These are phyloP conservation scores for Euleptes europaea DNA, from an alignment of 2,113 vertebrate genomes.

Conservation along the genomic window DNA sequence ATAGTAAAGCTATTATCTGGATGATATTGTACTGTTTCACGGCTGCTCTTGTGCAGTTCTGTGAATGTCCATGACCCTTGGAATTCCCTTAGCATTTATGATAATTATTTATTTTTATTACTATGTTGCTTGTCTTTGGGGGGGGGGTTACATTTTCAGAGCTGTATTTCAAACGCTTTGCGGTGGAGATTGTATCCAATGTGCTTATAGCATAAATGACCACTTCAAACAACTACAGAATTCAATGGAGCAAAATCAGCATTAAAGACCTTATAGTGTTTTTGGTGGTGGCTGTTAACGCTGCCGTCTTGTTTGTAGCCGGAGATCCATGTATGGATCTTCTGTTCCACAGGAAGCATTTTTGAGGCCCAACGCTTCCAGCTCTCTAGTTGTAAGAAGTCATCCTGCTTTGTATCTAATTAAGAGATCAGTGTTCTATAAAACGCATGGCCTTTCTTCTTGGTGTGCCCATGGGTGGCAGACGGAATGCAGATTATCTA, in stretches of 20 bases:
- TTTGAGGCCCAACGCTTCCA: background rate
- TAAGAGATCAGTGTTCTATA: conserved; percentile 20
- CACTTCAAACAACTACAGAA: background rate
- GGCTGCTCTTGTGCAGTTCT: background rate
- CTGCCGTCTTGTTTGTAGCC: background rate
- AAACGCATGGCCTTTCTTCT: conserved; percentile 2
- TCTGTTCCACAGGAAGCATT: background rate
- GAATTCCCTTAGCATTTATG: background rate
- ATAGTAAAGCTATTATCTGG: background rate
- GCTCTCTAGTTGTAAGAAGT: background rate
- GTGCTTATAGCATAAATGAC: background rate
- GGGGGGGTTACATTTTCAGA: no score
- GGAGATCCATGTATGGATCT: background rate
- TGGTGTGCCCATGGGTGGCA: conserved; percentile 9
- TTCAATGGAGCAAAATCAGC: background rate
- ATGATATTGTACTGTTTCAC: background rate
- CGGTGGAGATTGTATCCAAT: background rate
- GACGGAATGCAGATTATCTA: conserved; percentile 20
- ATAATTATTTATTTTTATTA: background rate
- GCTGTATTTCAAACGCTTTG: background rate
- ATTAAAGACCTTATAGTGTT: background rate
- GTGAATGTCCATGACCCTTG: background rate
- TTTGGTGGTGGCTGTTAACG: background rate
- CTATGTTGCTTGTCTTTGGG: background rate
- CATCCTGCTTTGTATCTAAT: background rate